Base-by-base conservation (phyloP, 2,888 invertebrate species). In the Phasia obesa region DNA sequence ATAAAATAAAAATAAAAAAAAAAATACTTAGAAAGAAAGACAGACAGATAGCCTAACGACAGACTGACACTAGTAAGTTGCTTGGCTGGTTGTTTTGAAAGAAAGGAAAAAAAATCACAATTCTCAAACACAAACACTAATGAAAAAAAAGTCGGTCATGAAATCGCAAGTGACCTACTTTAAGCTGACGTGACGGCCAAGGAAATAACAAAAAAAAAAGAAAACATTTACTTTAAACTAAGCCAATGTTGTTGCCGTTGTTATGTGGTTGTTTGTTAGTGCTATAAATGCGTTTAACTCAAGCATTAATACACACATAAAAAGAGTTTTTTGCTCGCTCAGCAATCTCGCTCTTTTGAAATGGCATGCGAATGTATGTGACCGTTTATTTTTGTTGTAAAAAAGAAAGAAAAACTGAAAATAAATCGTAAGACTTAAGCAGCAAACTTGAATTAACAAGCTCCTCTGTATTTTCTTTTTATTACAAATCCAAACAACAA, bases 81-180 rank as follows among this genome's bases (percentile, higher is more conserved):
- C 9, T 57, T 70, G 60, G 49, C 49, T 70, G 64, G 35, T 71
- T 75, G 35, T 21, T 64, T 21, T 49, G 11, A 42, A 35, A 47
- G 38, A 31, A 64, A 6, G 11, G 31, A 35, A 47, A 47, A 31
- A 64, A 6, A 60, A 70, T 11, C 19, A 73, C 27, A 77, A 69
- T 60, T 69, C 70, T 70, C 62, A 53, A 70, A 59, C 51, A 64
- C 51, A 44, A 44, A 38, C 31, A 25, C 42, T 47, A 42, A 44
- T 59, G 23, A 47, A 49, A 84, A 83, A 86, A 87, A 90, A 90
- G 90, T 90, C 89, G 90, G 90, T 90, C 90, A 90, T 89, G 90
- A 90, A 90, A 90, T 90, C 90, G 90, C 90, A 90, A 90, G 90
- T 90, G 89, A 90, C 90, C 90, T 84, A 90, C 89, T 89, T 90